Evolutionary conservation across 2,888 invertebrate species (phyloP).

Genomic region (Parnassius mnemosyne): DNA sequence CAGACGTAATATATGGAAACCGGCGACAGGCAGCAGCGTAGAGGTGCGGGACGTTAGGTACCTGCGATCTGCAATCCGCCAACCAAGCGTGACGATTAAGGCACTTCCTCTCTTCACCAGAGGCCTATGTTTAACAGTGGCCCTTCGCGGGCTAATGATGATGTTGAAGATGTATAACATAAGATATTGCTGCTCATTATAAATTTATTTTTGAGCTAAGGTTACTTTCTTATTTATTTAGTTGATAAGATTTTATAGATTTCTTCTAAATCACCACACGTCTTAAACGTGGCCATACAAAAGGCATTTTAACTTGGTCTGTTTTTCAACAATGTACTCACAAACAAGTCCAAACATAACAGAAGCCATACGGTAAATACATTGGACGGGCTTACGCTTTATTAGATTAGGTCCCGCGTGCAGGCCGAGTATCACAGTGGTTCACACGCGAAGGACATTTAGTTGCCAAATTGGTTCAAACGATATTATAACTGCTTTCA

Average conservation of each 20-base stretch:
- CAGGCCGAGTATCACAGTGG: conserved; percentile 21
- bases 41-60: no score
- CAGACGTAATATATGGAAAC: no score
- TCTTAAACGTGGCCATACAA: conserved; percentile 13
- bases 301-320: background rate
- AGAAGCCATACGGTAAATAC: conserved; percentile 60
- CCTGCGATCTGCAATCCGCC: no score
- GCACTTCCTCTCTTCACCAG: no score
- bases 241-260: background rate
- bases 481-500: background rate
- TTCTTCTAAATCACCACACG: conserved; percentile 10
- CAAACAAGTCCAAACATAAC: conserved; percentile 28
- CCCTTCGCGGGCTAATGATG: no score
- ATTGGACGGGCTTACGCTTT: conserved; percentile 51
- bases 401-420: conserved; percentile 60
- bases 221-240: no score
- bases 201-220: no score
- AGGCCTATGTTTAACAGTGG: no score
- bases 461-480: conserved; percentile 8
- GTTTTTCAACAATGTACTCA: conserved; percentile 11
- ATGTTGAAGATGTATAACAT: no score
- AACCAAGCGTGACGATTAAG: no score
- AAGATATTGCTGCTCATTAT: no score
- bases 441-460: conserved; percentile 24
- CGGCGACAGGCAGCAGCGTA: no score